phyloP scores from a whole-genome alignment of 2,888 invertebrate genomes.

The Fissipunctia ypsillon region DNA sequence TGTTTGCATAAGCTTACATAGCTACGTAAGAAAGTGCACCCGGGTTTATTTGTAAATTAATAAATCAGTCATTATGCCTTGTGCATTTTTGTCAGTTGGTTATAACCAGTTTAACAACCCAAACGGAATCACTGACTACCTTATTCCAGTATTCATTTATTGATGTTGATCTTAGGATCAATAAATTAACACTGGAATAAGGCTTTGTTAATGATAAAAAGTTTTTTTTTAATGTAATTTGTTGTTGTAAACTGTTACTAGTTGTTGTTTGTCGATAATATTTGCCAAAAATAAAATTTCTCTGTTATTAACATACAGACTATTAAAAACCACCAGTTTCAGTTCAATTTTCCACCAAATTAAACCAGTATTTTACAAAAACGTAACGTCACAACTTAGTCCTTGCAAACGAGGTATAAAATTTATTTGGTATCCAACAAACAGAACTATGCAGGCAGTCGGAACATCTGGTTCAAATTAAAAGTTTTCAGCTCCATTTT shows the following conservation, averaged over 20 bases:
- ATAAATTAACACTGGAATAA: not conserved
- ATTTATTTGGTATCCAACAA: constrained; percentile 28
- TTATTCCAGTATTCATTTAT: not conserved
- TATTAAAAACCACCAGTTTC: not conserved
- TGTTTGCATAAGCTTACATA: not conserved
- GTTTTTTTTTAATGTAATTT: not conserved
- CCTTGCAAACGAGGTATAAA: constrained; percentile 3
- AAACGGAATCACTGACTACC: not conserved
- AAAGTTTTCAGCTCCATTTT: constrained; percentile 36
- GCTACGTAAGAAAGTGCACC: not conserved
- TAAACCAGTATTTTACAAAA: not conserved
- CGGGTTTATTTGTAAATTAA: not conserved
- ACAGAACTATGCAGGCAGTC: constrained; percentile 25
- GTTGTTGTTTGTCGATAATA: not conserved
- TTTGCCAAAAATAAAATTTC: not conserved
- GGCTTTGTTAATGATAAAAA: no score
- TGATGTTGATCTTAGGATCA: not conserved
- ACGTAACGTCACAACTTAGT: not conserved
- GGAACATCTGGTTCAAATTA: constrained; percentile 49
- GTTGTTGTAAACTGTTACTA: not conserved
- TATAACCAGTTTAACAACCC: not conserved
- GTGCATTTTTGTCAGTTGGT: not conserved
- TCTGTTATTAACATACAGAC: not conserved
- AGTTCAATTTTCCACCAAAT: not conserved
- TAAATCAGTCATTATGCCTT: no score